Conservation (phyloP, 92 coral and sea anemone genomes). For the Heteractis magnifica region DNA sequence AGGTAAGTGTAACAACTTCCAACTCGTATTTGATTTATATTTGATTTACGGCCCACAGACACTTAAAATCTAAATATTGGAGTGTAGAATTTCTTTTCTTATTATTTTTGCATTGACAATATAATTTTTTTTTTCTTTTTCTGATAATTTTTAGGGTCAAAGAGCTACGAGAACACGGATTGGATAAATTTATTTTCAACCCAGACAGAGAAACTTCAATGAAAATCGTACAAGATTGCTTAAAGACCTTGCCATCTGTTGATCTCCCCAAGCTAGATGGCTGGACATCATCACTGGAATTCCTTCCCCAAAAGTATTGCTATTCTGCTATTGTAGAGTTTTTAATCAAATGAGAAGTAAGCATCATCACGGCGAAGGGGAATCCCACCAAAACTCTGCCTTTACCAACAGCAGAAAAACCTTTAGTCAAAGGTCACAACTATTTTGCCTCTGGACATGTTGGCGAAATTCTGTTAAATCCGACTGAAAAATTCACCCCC, state of each 20-base stretch:
- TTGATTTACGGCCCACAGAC: too few species aligned
- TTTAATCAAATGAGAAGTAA: not conserved
- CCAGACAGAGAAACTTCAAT: not conserved
- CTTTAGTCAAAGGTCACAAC: not conserved
- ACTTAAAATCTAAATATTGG: not conserved
- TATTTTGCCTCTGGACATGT: not conserved
- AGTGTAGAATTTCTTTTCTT: too few species aligned
- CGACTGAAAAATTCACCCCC: not conserved
- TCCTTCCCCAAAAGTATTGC: not conserved
- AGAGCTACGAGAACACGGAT: not conserved
- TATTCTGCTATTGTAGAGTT: not conserved
- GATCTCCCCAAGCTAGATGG: not conserved
- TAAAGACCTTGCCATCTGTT: not conserved
- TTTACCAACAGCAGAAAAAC: not conserved
- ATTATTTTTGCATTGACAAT: too few species aligned
- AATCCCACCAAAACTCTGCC: not conserved
- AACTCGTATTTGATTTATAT: too few species aligned
- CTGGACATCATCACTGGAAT: not conserved
- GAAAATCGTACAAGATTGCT: not conserved
- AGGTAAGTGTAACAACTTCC: too few species aligned
- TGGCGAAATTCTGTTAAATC: slow-evolving; percentile 21
- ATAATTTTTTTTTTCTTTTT: too few species aligned
- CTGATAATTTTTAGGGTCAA: not conserved
- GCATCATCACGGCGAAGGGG: not conserved
- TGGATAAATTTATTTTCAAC: not conserved